Evolutionary conservation across 2,113 vertebrate genomes (phyloP), one percentile per base, ranked within the genome.

Genomic region (Albula glossodonta): DNA sequence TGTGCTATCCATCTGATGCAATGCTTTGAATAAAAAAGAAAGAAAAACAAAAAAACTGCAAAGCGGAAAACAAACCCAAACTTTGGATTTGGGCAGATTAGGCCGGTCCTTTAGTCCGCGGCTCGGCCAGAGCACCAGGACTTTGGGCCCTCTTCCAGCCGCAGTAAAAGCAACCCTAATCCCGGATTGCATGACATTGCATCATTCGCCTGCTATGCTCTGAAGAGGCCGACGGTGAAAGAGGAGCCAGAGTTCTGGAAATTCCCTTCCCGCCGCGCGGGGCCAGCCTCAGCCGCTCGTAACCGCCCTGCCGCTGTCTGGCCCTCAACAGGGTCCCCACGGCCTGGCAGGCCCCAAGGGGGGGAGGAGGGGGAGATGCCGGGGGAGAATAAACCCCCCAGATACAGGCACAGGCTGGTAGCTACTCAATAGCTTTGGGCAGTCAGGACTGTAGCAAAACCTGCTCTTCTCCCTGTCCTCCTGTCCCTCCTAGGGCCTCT

Each of bases 231-330:
- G 70, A 48, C 74, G n/a, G 2, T 15, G 5, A 78, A 4, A 81
- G 51, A 80, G 41, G 80, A 52, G 49, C 80, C 80, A 81, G 80
- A 8, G 83, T 50, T 84, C 83, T 84, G 70, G 83, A 84, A 84
- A 70, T 56, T 51, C 83, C 66, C 83, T 17, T 41, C 60, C 82
- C 12, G n/a, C 74, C 17, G 60, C 4, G 60, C 1, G 60, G 60
- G 60, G 60, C 17, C 41, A 15, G 25, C 63, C 13, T 11, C 82
- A 50, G 79, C 17, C 41, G 17, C 49, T 22, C 6, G 81, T 41
- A 41, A 41, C 31, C 31, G 31, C 31, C 31, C 31, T 41, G 31
- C 31, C 31, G 31, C 31, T 41, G 31, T 41, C 31, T 41, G 31
- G 31, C 31, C 31, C 31, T 41, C 31, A 41, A 41, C 31, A 41